Conservation (phyloP, 2,797 vertebrate genomes). For the Gallinago nigripennis region DNA sequence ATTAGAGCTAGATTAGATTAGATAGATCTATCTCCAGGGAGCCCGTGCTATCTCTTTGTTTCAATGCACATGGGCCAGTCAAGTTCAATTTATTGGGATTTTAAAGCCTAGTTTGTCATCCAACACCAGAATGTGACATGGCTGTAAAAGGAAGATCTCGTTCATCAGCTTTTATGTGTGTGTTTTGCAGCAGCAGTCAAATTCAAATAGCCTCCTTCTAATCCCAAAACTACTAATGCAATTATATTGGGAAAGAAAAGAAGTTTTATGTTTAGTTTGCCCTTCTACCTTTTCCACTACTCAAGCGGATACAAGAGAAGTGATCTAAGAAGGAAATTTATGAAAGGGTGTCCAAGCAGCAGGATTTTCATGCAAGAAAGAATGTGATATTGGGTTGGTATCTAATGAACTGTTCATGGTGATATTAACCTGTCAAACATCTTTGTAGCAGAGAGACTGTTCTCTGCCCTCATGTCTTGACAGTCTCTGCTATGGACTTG, state of each 20-base stretch:
- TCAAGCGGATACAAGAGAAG: not conserved
- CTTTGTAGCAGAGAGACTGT: not conserved
- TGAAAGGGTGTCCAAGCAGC: not conserved
- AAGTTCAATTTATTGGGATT: slow-evolving; percentile 44
- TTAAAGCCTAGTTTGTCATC: slow-evolving; percentile 47
- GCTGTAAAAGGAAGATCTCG: slow-evolving; percentile 18
- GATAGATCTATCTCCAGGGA: slow-evolving; percentile 22
- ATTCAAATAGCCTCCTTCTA: not conserved
- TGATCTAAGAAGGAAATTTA: not conserved
- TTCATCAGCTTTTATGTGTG: slow-evolving; percentile 21
- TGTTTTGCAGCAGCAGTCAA: slow-evolving; percentile 23
- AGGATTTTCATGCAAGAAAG: not conserved
- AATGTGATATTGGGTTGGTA: not conserved
- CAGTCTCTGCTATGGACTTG: not conserved
- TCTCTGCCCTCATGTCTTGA: not conserved
- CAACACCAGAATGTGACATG: slow-evolving; percentile 7
- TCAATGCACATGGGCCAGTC: slow-evolving; percentile 18
- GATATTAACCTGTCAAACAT: not conserved
- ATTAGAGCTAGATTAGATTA: slow-evolving; percentile 33
- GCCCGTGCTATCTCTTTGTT: not conserved
- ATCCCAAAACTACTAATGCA: slow-evolving; percentile 16
- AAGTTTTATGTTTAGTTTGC: slow-evolving; percentile 1
- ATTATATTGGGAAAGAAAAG: not conserved
- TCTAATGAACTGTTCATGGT: not conserved
- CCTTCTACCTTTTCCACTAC: not conserved